Conservation (phyloP, 2,113 vertebrate species). For the Zeus faber region DNA sequence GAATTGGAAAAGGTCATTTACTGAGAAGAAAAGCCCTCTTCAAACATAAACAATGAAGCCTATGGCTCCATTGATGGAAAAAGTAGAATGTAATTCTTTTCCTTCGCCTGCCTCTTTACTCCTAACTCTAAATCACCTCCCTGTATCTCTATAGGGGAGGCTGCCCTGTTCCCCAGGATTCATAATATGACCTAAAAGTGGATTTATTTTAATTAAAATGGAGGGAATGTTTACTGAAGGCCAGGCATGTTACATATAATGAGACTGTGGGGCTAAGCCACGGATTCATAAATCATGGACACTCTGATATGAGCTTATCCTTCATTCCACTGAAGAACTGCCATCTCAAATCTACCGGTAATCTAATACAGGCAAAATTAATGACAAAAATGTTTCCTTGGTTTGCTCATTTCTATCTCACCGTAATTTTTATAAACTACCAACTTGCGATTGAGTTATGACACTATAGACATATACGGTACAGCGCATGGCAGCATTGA, state of each 20-base stretch:
- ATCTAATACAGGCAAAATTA: constrained; percentile 28
- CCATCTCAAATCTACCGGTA: constrained; percentile 40
- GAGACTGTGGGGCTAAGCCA: constrained; percentile 33
- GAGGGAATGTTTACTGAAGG: constrained; percentile 63
- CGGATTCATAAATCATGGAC: constrained; percentile 44
- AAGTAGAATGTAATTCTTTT: constrained; percentile 55
- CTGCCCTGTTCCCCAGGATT: constrained; percentile 18
- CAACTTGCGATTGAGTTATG: too few species aligned
- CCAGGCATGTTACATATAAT: constrained; percentile 46
- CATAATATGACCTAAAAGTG: constrained; percentile 34
- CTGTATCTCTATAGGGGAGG: constrained; percentile 51
- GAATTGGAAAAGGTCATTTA: constrained; percentile 53
- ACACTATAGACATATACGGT: too few species aligned
- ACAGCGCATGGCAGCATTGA: too few species aligned
- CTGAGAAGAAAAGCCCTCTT: constrained; percentile 59
- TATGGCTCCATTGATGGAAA: constrained; percentile 60
- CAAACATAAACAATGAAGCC: constrained; percentile 65
- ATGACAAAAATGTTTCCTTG: constrained; percentile 23
- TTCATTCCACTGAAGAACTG: constrained; percentile 27
- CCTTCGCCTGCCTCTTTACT: constrained; percentile 41
- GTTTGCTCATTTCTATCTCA: too few species aligned
- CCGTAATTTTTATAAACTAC: too few species aligned
- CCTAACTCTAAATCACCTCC: constrained; percentile 52
- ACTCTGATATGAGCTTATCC: constrained; percentile 31
- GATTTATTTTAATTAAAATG: constrained; percentile 77